A percentile compares a stretch with the other conserved stretches of the same genome.
These are phyloP conservation scores for Lagorchestes hirsutus DNA, from an alignment of 2,797 vertebrate species.

Conservation along the genomic window DNA sequence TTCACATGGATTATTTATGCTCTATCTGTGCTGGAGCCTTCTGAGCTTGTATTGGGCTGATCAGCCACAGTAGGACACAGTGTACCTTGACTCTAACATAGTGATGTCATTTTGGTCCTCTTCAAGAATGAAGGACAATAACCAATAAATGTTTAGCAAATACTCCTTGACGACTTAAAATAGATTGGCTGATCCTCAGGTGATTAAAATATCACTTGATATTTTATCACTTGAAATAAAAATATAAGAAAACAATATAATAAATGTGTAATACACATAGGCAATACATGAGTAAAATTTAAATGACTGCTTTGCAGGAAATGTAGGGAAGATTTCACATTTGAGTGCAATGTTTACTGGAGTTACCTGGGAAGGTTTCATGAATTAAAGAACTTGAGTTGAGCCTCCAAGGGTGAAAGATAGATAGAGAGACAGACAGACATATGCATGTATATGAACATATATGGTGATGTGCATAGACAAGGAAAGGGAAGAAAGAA, in stretches of 20 bases:
- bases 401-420: neutral
- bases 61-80: too few species aligned
- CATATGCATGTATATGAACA: too few species aligned
- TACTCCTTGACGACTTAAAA: neutral
- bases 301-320: neutral
- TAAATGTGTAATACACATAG: neutral
- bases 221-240: neutral
- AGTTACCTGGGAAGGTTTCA: neutral
- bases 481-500: neutral
- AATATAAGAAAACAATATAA: neutral
- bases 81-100: too few species aligned
- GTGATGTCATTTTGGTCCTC: too few species aligned
- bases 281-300: neutral
- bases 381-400: neutral
- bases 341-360: neutral
- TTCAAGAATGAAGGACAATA: too few species aligned
- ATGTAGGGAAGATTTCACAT: neutral
- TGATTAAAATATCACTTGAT: neutral
- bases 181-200: neutral
- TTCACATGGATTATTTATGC: too few species aligned
- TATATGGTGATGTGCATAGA: neutral
- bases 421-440: neutral
- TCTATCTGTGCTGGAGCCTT: too few species aligned
- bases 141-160: neutral
- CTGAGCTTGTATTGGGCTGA: too few species aligned